A percentile compares a stretch with the other conserved stretches of the same genome.
These are phyloP conservation scores for Alviniconcha marisindica DNA, from an alignment of 1,140 invertebrate genomes.

Conservation along the genomic window DNA sequence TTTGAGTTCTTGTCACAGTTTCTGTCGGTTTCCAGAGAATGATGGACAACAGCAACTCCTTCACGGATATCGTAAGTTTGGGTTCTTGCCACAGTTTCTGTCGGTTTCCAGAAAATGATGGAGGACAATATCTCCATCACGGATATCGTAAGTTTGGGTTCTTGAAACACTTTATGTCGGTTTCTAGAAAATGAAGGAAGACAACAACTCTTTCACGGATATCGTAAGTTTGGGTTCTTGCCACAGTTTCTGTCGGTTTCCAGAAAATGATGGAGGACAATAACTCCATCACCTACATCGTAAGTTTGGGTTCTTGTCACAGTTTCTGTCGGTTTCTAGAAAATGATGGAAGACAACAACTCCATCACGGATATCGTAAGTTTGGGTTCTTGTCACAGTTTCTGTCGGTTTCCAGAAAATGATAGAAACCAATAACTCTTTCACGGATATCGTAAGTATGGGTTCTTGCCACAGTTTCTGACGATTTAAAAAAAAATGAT, in stretches of 20 bases:
- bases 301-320: slow-evolving; percentile 56
- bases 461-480: too few species aligned
- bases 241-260: neutral
- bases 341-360: slow-evolving; percentile 70
- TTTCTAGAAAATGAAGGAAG: too few species aligned
- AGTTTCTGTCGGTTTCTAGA: slow-evolving; percentile 45
- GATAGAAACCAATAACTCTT: slow-evolving; percentile 57
- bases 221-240: slow-evolving; percentile 61
- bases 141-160: slow-evolving; percentile 61
- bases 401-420: neutral
- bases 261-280: slow-evolving; percentile 70
- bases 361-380: slow-evolving; percentile 68
- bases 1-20: neutral
- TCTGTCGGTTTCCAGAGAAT: too few species aligned
- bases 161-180: too few species aligned
- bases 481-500: too few species aligned
- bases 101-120: too few species aligned
- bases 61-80: slow-evolving; percentile 67
- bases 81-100: neutral
- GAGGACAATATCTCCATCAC: slow-evolving; percentile 63
- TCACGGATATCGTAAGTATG: slow-evolving; percentile 65
- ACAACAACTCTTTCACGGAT: slow-evolving; percentile 63
- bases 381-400: too few species aligned
- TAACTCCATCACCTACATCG: slow-evolving; percentile 63
- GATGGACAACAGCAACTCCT: slow-evolving; percentile 58